Base-by-base conservation (phyloP, 2,888 invertebrate species). In the Dusona sp. region DNA sequence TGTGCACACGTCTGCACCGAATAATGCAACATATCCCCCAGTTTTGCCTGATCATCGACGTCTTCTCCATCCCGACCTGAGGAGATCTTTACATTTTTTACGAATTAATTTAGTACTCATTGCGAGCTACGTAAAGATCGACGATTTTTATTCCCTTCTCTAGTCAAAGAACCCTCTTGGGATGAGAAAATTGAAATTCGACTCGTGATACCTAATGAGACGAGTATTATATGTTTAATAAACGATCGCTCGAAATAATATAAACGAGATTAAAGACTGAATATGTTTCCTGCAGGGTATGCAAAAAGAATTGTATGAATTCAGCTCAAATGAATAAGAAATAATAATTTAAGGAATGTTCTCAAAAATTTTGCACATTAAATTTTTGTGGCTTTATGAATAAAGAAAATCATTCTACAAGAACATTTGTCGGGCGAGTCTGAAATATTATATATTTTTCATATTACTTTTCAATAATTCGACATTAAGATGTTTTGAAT, bases 11-110 rank as follows among this genome's bases (percentile, higher is more conserved):
- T 72, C 77, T 85, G 11, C 36, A n/a, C 54, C 54, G 42, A 82
- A 77, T 74, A 84, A 83, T 79, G 64, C 54, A 42, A 61, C 68
- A 61, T 67, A 36, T 70, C 45, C 45, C 64, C 67, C 68, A 79
- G 61, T 75, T 74, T 79, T 70, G 74, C 45, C 25, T 64, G 61
- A 67, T 79, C 74, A 79, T 78, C 51, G 54, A 54, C 22, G 9
- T 54, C 54, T 54, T 54, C 9, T 11, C 11, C 22, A 0, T 22
- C 22, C 11, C 54, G 22, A 54, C 22, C 54, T 54, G 9, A 54
- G 25, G 42, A 7, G 22, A 81, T 45, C n/a, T 48, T 42, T 38
- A 51, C 72, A 51, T 51, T 72, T 33, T 4, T 48, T 51, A 22
- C 22, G 54, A 22, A 54, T 54, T 19, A 22, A 9, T 54, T 51